Conservation (phyloP, 1,140 invertebrate species). For the Mercenaria mercenaria region DNA sequence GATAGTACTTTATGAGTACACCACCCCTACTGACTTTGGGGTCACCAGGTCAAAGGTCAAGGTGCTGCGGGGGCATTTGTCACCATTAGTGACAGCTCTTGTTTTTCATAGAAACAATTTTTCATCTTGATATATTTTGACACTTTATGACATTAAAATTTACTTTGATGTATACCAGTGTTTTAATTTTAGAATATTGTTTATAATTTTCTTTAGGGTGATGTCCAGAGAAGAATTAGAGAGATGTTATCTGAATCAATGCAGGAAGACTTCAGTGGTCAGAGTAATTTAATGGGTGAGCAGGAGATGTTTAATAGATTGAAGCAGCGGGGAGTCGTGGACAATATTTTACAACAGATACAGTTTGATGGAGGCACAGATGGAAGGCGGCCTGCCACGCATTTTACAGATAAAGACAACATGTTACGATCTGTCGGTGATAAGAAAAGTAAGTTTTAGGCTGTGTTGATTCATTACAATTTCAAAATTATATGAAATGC, state of each 20-base stretch:
- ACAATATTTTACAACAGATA: slow-evolving; percentile 81
- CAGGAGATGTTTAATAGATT: slow-evolving; percentile 80
- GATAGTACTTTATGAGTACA: too few relatives aligned
- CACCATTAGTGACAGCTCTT: too few relatives aligned
- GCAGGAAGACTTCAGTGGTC: slow-evolving; percentile 70
- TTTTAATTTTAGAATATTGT: too few relatives aligned
- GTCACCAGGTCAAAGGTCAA: too few relatives aligned
- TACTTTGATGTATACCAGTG: too few relatives aligned
- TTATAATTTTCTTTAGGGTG: too few relatives aligned
- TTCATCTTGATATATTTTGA: too few relatives aligned
- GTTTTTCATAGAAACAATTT: too few relatives aligned
- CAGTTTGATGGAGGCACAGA: slow-evolving; percentile 75
- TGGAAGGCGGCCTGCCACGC: slow-evolving; percentile 74
- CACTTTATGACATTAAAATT: too few relatives aligned
- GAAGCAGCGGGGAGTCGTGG: slow-evolving; percentile 80
- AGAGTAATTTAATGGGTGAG: slow-evolving; percentile 74
- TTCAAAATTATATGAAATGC: too few relatives aligned
- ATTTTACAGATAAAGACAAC: slow-evolving; percentile 78
- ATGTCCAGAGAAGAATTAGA: slow-evolving; percentile 81
- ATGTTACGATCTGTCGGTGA: slow-evolving; percentile 68
- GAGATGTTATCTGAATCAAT: slow-evolving; percentile 80
- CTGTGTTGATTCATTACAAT: background rate
- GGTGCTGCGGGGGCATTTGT: too few relatives aligned
- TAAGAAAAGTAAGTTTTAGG: slow-evolving; percentile 76
- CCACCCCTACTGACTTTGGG: too few relatives aligned